Evolutionary conservation across 2,113 vertebrate species (phyloP).

Genomic region (Paradisaea rubra): DNA sequence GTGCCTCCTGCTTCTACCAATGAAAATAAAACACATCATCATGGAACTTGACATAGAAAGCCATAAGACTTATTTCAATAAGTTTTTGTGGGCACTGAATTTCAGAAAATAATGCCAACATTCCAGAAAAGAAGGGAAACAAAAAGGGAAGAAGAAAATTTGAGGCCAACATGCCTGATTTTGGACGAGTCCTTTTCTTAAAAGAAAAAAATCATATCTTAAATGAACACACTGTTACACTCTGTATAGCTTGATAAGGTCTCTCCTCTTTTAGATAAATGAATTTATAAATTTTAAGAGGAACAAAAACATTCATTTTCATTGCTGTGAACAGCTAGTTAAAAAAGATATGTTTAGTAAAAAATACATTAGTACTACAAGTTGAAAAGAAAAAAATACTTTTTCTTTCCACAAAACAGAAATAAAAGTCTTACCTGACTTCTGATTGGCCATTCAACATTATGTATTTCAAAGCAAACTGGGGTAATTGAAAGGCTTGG

Average conservation of each 20-base stretch:
- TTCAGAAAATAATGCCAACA: neutral
- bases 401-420: neutral
- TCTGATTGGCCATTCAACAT: neutral
- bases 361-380: neutral
- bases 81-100: neutral
- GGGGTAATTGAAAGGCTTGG: neutral
- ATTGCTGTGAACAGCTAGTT: neutral
- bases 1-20: neutral
- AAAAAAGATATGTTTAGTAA: neutral
- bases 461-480: neutral
- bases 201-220: neutral
- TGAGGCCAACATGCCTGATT: neutral
- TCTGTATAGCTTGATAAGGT: neutral
- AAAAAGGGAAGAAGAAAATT: neutral
- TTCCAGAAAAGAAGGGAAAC: neutral
- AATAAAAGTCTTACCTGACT: neutral
- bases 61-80: neutral
- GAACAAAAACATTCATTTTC: neutral
- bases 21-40: neutral
- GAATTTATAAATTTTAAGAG: neutral
- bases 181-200: neutral
- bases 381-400: neutral
- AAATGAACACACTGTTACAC: neutral
- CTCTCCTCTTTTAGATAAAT: neutral
- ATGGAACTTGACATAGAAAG: neutral